These are phyloP conservation scores for Ochropleura leucogaster DNA, from an alignment of 2,888 invertebrate species.

Conservation along the genomic window DNA sequence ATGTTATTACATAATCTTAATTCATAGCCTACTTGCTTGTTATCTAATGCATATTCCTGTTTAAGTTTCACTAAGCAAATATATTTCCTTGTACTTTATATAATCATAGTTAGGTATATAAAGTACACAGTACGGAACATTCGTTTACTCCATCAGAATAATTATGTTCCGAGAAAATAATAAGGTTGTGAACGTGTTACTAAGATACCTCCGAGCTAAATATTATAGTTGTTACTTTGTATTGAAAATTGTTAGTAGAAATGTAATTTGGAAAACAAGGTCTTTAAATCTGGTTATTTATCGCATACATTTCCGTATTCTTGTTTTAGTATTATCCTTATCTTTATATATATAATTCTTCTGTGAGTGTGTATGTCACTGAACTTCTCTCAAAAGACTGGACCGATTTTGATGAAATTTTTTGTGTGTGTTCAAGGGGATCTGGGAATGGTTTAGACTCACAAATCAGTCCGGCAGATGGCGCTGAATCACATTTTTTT, in stretches of 20 bases:
- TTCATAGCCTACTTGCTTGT: neutral
- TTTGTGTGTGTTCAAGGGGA: too few relatives aligned
- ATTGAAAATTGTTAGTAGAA: constrained; percentile 1
- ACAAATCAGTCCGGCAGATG: too few relatives aligned
- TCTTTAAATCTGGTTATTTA: neutral
- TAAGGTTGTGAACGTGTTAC: constrained; percentile 1
- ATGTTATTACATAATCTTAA: neutral
- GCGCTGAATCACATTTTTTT: too few relatives aligned
- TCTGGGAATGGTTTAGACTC: too few relatives aligned
- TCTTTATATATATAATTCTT: too few relatives aligned
- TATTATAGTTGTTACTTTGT: neutral
- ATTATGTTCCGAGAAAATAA: constrained; percentile 28
- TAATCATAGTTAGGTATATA: constrained; percentile 1
- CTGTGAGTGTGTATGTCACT: too few relatives aligned
- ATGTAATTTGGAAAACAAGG: neutral
- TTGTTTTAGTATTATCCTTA: neutral
- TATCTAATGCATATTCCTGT: neutral
- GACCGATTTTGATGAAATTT: too few relatives aligned
- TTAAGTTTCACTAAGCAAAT: neutral
- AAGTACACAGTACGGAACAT: neutral
- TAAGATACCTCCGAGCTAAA: constrained; percentile 1
- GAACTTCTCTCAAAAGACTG: too few relatives aligned
- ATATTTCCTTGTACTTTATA: constrained; percentile 21
- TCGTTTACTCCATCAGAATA: constrained; percentile 15
- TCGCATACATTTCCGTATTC: neutral